These are phyloP conservation scores for Argopecten irradians DNA, from an alignment of 1,140 invertebrate species.

Conservation along the genomic window DNA sequence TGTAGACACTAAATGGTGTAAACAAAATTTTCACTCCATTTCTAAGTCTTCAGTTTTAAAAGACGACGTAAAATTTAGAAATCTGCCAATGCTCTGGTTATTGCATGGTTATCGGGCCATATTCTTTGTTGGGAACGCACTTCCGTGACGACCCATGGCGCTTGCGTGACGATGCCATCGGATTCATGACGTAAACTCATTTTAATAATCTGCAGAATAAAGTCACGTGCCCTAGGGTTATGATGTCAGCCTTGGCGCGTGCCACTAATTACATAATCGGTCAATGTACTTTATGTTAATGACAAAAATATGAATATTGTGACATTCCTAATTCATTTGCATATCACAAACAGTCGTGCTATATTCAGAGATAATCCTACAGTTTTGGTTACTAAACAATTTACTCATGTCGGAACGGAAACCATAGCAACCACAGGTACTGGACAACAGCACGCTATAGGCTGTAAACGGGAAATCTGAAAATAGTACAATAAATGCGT, in stretches of 20 bases:
- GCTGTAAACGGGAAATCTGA: neutral
- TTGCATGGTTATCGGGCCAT: neutral
- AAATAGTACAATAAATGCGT: neutral
- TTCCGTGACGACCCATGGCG: neutral
- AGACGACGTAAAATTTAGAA: neutral
- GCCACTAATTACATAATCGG: slow-evolving; percentile 21
- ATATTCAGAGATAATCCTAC: neutral
- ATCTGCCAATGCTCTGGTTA: neutral
- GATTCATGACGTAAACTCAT: slow-evolving; percentile 21
- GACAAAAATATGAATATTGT: neutral
- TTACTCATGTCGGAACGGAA: neutral
- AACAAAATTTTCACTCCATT: too few species aligned
- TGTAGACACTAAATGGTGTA: too few species aligned
- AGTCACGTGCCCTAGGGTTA: neutral
- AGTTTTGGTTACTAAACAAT: slow-evolving; percentile 11
- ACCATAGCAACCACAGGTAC: neutral
- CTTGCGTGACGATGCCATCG: neutral
- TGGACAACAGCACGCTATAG: neutral
- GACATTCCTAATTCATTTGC: neutral
- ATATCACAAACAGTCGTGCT: neutral
- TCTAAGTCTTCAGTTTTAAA: neutral
- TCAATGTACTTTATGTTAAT: slow-evolving; percentile 12
- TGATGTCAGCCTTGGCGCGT: neutral
- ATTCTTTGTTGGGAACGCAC: neutral
- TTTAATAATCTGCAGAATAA: slow-evolving; percentile 19